Conservation (phyloP, 2,888 invertebrate species). For the Andrena marginata region DNA sequence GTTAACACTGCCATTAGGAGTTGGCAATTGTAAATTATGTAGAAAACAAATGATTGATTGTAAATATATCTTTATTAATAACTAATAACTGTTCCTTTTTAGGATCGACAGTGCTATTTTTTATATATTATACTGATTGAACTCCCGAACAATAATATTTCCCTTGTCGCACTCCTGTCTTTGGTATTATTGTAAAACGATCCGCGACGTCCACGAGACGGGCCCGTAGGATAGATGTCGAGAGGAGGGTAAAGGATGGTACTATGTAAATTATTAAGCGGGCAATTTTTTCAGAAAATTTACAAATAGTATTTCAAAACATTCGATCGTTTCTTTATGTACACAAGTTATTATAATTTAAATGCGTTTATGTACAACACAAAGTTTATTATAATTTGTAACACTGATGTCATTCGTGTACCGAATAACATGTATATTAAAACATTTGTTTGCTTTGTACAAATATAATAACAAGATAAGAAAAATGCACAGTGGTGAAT, state of each 20-base stretch:
- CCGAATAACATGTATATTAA: slow-evolving; percentile 61
- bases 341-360: slow-evolving; percentile 63
- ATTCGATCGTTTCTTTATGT: slow-evolving; percentile 57
- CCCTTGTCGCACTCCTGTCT: slow-evolving; percentile 54
- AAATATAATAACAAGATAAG: slow-evolving; percentile 63
- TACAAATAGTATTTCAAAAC: slow-evolving; percentile 58
- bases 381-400: slow-evolving; percentile 68
- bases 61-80: slow-evolving; percentile 85
- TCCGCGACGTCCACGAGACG: slow-evolving; percentile 34
- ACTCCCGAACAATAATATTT: slow-evolving; percentile 59
- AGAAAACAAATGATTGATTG: slow-evolving; percentile 82
- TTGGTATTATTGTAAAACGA: slow-evolving; percentile 48
- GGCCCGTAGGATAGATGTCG: slow-evolving; percentile 29
- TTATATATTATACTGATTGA: slow-evolving; percentile 65
- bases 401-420: slow-evolving; percentile 65
- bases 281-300: slow-evolving; percentile 54
- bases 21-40: slow-evolving; percentile 84
- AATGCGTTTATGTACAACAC: slow-evolving; percentile 64
- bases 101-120: slow-evolving; percentile 69
- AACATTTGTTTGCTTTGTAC: slow-evolving; percentile 71
- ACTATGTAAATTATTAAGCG: slow-evolving; percentile 56
- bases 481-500: slow-evolving; percentile 71
- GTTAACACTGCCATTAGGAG: slow-evolving; percentile 83
- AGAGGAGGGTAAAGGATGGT: slow-evolving; percentile 58
- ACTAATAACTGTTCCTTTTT: slow-evolving; percentile 79